Evolutionary conservation across 2,888 invertebrate species (phyloP).

Genomic region (Ochropleura leucogaster): DNA sequence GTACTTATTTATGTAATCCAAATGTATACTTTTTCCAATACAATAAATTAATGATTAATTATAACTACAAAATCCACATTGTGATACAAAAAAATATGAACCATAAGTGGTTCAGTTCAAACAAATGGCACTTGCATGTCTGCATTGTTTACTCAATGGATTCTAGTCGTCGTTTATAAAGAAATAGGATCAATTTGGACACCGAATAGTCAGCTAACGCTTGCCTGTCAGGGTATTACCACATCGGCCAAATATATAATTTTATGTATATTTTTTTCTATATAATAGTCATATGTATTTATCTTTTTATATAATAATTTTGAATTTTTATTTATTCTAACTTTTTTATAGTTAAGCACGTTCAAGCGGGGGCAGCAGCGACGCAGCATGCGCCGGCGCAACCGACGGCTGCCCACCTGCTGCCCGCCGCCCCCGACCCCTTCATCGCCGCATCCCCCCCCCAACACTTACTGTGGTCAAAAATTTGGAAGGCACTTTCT

Average conservation of each 20-base stretch:
- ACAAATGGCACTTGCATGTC: constrained; percentile 89
- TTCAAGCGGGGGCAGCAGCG: constrained; percentile 70
- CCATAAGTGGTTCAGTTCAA: constrained; percentile 82
- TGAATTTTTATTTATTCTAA: constrained; percentile 89
- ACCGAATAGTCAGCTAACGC: constrained; percentile 87
- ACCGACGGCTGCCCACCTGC: constrained; percentile 49
- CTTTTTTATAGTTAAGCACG: constrained; percentile 87
- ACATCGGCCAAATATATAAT: constrained; percentile 90
- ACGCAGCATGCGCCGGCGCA: constrained; percentile 21
- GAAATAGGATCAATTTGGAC: constrained; percentile 87
- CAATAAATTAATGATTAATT: constrained; percentile 82
- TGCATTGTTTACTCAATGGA: constrained; percentile 85
- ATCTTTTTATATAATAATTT: constrained; percentile 90
- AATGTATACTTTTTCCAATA: constrained; percentile 84
- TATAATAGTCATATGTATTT: constrained; percentile 90
- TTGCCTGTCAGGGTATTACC: constrained; percentile 95
- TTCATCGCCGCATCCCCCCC: constrained; percentile 88
- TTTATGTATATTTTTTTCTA: constrained; percentile 89
- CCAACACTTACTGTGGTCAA: constrained; percentile 92
- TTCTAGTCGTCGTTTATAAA: constrained; percentile 74
- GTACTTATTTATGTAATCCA: constrained; percentile 85
- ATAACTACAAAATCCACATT: constrained; percentile 81
- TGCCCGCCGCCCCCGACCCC: constrained; percentile 74
- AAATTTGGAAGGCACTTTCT: constrained; percentile 96
- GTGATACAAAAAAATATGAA: constrained; percentile 80